A percentile compares a stretch with the other conserved stretches of the same genome.
These are phyloP conservation scores for Bubo scandiacus DNA, from an alignment of 2,113 vertebrate genomes.

Conservation along the genomic window DNA sequence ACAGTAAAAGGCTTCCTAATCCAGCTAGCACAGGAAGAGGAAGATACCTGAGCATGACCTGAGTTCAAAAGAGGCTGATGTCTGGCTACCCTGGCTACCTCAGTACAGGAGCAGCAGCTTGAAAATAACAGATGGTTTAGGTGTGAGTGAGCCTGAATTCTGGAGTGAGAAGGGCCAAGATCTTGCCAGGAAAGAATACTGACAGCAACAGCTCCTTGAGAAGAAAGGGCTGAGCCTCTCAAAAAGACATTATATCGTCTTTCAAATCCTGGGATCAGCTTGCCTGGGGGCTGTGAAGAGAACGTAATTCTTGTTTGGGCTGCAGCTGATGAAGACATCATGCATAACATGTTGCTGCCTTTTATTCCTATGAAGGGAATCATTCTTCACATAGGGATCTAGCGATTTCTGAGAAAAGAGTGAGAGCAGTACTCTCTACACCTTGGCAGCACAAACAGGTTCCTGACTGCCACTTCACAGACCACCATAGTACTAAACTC, in stretches of 20 bases:
- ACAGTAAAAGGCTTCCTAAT: background rate
- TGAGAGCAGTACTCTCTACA: background rate
- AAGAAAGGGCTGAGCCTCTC: background rate
- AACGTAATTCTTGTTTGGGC: background rate
- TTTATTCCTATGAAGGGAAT: background rate
- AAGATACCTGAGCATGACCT: background rate
- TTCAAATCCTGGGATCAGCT: background rate
- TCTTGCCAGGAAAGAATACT: background rate
- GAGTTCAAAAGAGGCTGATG: background rate
- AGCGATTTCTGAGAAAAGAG: background rate
- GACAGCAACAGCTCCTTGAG: background rate
- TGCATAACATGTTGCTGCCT: background rate
- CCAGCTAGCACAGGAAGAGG: background rate
- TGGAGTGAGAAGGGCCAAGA: background rate
- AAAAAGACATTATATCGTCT: background rate
- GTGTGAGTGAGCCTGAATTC: background rate
- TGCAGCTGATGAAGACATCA: background rate
- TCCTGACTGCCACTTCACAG: background rate
- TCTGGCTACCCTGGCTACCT: background rate
- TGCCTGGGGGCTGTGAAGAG: background rate
- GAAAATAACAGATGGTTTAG: background rate
- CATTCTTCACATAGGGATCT: rapidly evolving
- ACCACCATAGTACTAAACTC: background rate
- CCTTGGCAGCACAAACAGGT: background rate
- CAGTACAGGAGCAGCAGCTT: background rate